phyloP scores from a whole-genome alignment of 2,797 vertebrate genomes.

The Calcarius lapponicus region DNA sequence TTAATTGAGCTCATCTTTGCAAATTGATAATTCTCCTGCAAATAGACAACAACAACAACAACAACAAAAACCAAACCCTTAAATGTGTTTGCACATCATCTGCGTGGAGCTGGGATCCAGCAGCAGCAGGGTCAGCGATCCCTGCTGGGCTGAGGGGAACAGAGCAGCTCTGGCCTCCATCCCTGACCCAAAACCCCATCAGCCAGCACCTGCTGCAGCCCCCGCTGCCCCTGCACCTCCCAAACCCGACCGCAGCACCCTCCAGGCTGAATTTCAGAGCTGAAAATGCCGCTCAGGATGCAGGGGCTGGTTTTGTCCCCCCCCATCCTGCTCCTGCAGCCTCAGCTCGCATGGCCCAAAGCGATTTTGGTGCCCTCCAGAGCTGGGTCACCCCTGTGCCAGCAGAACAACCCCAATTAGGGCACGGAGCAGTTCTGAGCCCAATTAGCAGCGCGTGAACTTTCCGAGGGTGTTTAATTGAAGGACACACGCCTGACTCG shows the following conservation, averaged over 20 bases:
- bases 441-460: neutral
- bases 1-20: neutral
- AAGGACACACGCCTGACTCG: neutral
- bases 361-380: rapidly evolving
- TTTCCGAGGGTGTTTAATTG: neutral
- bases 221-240: neutral
- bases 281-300: rapidly evolving
- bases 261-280: neutral
- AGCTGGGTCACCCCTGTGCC: neutral
- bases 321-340: rapidly evolving
- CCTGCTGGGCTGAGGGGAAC: neutral
- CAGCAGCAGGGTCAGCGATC: neutral
- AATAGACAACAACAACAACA: neutral
- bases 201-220: neutral
- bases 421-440: neutral
- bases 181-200: rapidly evolving
- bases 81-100: neutral
- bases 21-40: neutral
- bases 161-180: neutral
- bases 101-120: neutral
- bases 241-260: neutral
- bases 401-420: neutral
- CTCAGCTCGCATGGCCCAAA: rapidly evolving
- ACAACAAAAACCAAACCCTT: neutral
- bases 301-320: rapidly evolving